A percentile compares a stretch with the other conserved stretches of the same genome.
Conservation (phyloP, 2,888 invertebrate species). For the Hymenopus coronatus region DNA sequence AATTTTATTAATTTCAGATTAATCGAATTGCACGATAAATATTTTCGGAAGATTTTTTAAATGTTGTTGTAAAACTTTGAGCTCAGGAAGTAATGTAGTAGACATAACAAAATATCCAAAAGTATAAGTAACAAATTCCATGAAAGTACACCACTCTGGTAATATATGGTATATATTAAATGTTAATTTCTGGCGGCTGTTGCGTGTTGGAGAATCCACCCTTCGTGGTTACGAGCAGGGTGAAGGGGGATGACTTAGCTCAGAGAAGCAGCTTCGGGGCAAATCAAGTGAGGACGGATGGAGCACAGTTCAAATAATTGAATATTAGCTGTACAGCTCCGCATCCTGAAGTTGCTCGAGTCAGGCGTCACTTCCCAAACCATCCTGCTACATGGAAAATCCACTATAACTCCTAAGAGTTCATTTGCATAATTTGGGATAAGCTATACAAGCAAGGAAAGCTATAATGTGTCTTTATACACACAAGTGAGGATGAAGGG, state of each 20-base stretch:
- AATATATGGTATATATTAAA: background rate
- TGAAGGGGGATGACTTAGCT: background rate
- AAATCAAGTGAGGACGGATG: background rate
- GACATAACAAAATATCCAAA: too few species aligned
- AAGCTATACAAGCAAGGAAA: background rate
- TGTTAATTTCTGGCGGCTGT: background rate
- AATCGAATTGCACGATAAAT: too few species aligned
- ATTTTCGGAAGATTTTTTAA: too few species aligned
- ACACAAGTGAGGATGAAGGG: background rate
- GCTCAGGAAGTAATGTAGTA: too few species aligned
- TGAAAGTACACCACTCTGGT: background rate
- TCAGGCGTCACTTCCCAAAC: background rate
- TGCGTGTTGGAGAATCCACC: background rate
- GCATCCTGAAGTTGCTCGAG: background rate
- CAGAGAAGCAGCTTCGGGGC: background rate
- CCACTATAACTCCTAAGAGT: background rate
- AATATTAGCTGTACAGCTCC: background rate
- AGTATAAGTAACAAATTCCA: background rate
- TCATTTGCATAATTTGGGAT: background rate
- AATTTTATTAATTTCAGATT: too few species aligned
- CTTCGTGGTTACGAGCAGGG: background rate
- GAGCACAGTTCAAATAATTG: background rate
- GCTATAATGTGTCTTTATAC: background rate
- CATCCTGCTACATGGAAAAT: background rate
- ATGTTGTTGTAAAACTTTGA: too few species aligned